Evolutionary conservation across 2,797 vertebrate species (phyloP), one percentile per base, ranked within the genome.

Genomic region (Knipowitschia caucasica): DNA sequence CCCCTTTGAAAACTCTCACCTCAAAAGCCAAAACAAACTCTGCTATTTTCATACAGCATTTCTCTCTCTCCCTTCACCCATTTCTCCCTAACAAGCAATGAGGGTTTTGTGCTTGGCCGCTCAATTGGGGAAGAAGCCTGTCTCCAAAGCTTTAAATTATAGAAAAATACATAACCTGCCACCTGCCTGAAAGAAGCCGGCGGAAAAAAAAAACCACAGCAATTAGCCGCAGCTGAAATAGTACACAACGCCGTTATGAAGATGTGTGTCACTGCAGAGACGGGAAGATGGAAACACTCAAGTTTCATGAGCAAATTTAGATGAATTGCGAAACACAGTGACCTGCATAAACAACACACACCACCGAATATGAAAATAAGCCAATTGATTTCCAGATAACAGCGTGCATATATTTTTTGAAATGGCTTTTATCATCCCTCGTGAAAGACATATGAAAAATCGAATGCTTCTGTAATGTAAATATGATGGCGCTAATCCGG

Each of bases 381-480:
- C 25, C 46, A 44, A 83, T 73, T 81, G 83, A 84, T 84, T 79
- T 61, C 34, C 61, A 64, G 76, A 81, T 60, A 69, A 54, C 52
- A 2, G 52, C 0, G 15, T 1, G 46, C 56, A 76, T 65, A 64
- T 78, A 71, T 76, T 78, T n/a, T 49, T 59, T 55, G 53, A 68
- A 67, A 63, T 7, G 27, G 49, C 69, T 75, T 81, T 82, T 68
- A 82, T 80, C 65, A 27, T 52, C 36, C 59, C 58, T 34, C 55
- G 56, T 56, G 62, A 71, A 67, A 71, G 73, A 67, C 69, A 55
- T 35, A 71, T 62, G 56, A 69, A 67, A 78, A 73, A 73, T 71
- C 56, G 59, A 67, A 71, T 53, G 59, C 79, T 71, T 79, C 75
- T 80, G 75, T 69, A 73, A 78, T 82, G 72, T 82, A 81, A 83